Conservation (phyloP, 2,888 invertebrate species). For the Epirrita christyi region DNA sequence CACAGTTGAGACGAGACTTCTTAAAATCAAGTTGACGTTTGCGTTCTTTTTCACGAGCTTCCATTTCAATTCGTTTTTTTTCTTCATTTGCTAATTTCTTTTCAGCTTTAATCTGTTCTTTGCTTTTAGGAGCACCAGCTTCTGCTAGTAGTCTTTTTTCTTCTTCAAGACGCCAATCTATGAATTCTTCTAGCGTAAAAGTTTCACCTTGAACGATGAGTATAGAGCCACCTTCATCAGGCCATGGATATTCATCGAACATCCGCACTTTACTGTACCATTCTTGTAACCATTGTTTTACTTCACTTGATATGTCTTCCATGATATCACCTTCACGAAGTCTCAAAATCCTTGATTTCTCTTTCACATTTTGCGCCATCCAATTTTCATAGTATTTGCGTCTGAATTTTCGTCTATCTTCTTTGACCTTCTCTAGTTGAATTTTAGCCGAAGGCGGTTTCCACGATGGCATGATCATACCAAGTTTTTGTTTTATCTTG, state of each 20-base stretch:
- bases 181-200: conserved; percentile 84
- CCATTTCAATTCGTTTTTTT: conserved; percentile 60
- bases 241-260: conserved; percentile 90
- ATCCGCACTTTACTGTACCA: conserved; percentile 84
- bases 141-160: conserved; percentile 66
- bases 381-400: conserved; percentile 74
- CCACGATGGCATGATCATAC: conserved; percentile 84
- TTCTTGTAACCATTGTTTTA: conserved; percentile 89
- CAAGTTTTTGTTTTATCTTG: conserved; percentile 76
- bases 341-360: conserved; percentile 77
- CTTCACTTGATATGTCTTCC: conserved; percentile 91
- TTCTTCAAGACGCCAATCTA: conserved; percentile 67
- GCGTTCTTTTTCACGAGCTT: conserved; percentile 62
- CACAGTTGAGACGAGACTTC: conserved; percentile 75
- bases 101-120: conserved; percentile 78
- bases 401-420: conserved; percentile 72
- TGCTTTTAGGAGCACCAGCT: conserved; percentile 61
- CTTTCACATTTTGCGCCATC: conserved; percentile 71
- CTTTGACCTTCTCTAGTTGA: conserved; percentile 74
- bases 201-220: conserved; percentile 85
- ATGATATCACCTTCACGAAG: conserved; percentile 85
- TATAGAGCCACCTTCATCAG: conserved; percentile 88
- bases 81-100: conserved; percentile 72
- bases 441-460: conserved; percentile 71
- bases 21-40: conserved; percentile 73